Evolutionary conservation across 2,888 invertebrate genomes (phyloP).

Genomic region (Periphyllus acericola): DNA sequence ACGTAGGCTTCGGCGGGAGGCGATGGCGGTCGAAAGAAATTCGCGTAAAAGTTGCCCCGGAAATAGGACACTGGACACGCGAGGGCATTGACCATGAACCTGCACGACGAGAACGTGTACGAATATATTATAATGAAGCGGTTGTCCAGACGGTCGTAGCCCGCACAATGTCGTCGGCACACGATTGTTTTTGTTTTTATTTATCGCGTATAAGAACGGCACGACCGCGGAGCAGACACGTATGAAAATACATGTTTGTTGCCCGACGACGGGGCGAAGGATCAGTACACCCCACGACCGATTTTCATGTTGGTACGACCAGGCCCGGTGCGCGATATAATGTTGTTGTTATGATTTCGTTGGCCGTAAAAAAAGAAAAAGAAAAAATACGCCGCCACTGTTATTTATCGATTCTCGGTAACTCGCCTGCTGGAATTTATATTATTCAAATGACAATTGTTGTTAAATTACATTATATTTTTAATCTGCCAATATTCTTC

Average conservation of each 20-base stretch:
- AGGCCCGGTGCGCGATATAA: background rate
- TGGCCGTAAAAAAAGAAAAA: background rate
- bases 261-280: no score
- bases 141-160: background rate
- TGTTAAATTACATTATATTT: background rate
- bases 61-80: conserved; percentile 22
- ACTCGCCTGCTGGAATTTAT: background rate
- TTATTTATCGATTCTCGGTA: background rate
- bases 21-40: background rate
- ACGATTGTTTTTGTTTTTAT: background rate
- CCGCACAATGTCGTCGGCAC: background rate
- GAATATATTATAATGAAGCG: background rate
- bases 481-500: background rate
- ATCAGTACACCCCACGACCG: no score
- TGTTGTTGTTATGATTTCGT: background rate
- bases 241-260: no score
- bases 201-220: background rate
- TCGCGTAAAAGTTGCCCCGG: conserved; percentile 43
- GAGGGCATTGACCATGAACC: background rate
- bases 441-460: background rate
- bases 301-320: no score
- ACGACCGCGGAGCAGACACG: background rate
- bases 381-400: background rate
- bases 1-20: background rate
- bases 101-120: no score